Evolutionary conservation across 2,888 invertebrate species (phyloP), one percentile per base, ranked within the genome.

Genomic region (Lasioglossum morio): DNA sequence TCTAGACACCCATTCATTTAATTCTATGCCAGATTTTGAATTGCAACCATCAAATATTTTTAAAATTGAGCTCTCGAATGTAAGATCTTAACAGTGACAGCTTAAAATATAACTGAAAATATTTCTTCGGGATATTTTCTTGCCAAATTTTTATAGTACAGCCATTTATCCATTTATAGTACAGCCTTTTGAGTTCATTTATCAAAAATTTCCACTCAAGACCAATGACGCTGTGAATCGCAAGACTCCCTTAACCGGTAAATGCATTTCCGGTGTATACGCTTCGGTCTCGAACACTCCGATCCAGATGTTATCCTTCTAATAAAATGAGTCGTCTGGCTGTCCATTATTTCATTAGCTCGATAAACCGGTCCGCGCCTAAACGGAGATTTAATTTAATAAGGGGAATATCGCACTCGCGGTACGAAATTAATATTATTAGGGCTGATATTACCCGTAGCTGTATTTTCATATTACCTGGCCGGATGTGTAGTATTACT

Each of bases 401-500:
- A 66, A 30, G 34, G 66, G 66, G 19, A 34, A 66, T 34, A 66
- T 66, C 66, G 66, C 72, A 30, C 43, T 37, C 19, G 30, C 63
- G 43, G 43, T 4, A 27, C 57, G 43, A 63, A 37, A 82, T 80
- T 79, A 80, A 82, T 80, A 82, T 82, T 34, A 63, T 63, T 27
- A 30, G 30, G 60, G 30, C 53, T 10, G 53, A 10, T 23, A 53
- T 53, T 53, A 53, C 53, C 23, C 14, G 23, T 53, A 19, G 53
- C 53, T 53, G 53, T 23, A 53, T 53, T 10, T 23, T 53, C 23
- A 23, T 23, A 53, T 53, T 53, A 23, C 10, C 10, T 53, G 53
- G 53, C 10, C 53, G 53, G 23, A 53, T 23, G 53, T 53, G 23
- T 53, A 10, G 23, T 23, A 23, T 53, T 10, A 8, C 53, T 53